phyloP scores from a whole-genome alignment of 2,888 invertebrate species.

The Cheilosia grossa region DNA sequence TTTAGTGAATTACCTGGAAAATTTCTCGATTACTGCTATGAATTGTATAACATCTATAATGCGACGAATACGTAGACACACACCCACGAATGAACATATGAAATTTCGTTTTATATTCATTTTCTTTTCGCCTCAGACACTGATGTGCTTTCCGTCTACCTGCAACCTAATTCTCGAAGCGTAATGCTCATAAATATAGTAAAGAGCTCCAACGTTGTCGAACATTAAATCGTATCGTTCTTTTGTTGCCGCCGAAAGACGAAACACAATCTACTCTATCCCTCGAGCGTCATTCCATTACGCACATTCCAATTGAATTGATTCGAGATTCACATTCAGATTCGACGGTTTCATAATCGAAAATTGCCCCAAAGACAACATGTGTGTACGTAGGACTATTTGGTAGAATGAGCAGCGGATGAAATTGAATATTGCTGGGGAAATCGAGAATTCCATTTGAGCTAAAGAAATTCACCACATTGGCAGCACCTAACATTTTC shows the following conservation, averaged over 20 bases:
- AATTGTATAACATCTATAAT: slow-evolving; percentile 8
- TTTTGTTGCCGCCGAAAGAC: slow-evolving; percentile 18
- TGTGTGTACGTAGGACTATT: not conserved
- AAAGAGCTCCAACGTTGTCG: slow-evolving; percentile 5
- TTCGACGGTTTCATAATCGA: slow-evolving; percentile 58
- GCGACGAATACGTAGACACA: not conserved
- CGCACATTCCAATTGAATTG: slow-evolving; percentile 50
- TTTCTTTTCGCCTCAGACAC: not conserved
- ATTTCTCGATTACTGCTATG: not conserved
- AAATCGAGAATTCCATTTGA: slow-evolving; percentile 48
- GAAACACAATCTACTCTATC: not conserved
- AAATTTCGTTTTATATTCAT: slow-evolving; percentile 1
- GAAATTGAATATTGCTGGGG: slow-evolving; percentile 15
- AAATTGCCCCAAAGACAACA: slow-evolving; percentile 36
- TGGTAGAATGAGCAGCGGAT: not conserved
- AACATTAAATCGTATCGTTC: slow-evolving; percentile 21
- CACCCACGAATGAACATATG: not conserved
- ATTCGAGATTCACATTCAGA: slow-evolving; percentile 45
- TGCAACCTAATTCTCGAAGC: slow-evolving; percentile 7
- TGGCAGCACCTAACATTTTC: slow-evolving; percentile 7
- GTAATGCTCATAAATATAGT: slow-evolving; percentile 36
- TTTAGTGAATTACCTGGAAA: not conserved
- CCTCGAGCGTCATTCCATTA: slow-evolving; percentile 2
- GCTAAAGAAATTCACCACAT: slow-evolving; percentile 31
- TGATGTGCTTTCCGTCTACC: slow-evolving; percentile 9